Conservation (phyloP, 2,113 vertebrate genomes). For the Brachyistius frenatus region DNA sequence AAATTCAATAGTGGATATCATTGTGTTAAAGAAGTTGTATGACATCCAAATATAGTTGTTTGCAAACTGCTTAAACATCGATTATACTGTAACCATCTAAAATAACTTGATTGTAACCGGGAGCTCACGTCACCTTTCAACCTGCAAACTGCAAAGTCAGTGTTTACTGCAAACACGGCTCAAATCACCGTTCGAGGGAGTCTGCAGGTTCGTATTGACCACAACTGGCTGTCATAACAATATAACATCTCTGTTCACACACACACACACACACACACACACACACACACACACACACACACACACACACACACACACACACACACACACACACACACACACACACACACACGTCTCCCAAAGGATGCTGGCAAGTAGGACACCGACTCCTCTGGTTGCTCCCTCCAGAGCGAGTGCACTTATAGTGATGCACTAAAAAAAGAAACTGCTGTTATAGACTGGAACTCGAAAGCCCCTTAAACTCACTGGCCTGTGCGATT, state of each 20-base stretch:
- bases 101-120: not conserved
- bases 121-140: not conserved
- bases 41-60: not conserved
- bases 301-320: conserved; percentile 4
- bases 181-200: too few relatives aligned
- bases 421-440: conserved; percentile 83
- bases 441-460: conserved; percentile 79
- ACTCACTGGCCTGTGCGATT: conserved; percentile 48
- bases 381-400: conserved; percentile 77
- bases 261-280: conserved; percentile 4
- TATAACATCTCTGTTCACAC: conserved; percentile 2
- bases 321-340: conserved; percentile 37
- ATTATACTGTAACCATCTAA: too few relatives aligned
- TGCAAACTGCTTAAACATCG: not conserved
- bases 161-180: not conserved
- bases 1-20: too few relatives aligned
- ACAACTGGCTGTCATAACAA: conserved; percentile 27
- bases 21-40: not conserved
- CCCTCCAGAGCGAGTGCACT: conserved; percentile 70
- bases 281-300: conserved; percentile 1
- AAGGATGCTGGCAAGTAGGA: conserved; percentile 80
- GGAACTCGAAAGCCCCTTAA: conserved; percentile 69
- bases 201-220: not conserved
- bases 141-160: not conserved
- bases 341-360: conserved; percentile 60